Conservation (phyloP, 2,888 invertebrate species). For the Neoitamus cyanurus region DNA sequence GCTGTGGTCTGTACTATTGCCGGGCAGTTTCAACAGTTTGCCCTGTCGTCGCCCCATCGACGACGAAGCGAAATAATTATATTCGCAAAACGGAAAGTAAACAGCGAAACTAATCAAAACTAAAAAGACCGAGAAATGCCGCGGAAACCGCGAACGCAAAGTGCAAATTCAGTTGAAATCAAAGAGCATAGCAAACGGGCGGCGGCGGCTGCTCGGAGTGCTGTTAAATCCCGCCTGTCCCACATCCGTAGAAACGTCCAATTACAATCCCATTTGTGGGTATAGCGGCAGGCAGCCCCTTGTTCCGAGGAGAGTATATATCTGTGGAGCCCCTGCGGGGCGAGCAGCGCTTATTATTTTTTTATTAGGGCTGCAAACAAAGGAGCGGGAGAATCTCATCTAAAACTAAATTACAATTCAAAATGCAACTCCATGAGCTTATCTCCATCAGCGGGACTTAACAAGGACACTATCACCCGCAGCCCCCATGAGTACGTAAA, state of each 20-base stretch:
- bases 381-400: slow-evolving; percentile 3
- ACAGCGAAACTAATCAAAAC: background rate
- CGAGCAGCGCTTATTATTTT: background rate
- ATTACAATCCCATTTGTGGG: background rate
- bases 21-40: background rate
- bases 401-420: slow-evolving; percentile 32
- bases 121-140: slow-evolving; percentile 1
- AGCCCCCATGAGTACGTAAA: background rate
- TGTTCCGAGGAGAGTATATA: no score
- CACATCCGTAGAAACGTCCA: background rate
- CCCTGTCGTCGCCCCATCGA: background rate
- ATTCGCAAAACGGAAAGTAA: background rate
- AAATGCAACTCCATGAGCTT: slow-evolving; percentile 30
- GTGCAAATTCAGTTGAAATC: background rate
- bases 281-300: background rate
- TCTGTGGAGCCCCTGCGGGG: background rate
- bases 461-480: slow-evolving; percentile 15
- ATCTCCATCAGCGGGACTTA: slow-evolving; percentile 15
- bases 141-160: background rate
- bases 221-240: background rate
- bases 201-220: background rate
- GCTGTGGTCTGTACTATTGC: background rate
- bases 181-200: background rate
- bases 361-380: background rate
- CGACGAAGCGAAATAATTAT: background rate